Percentiles rank a stretch among this genome's conserved stretches.
Evolutionary conservation across 2,113 vertebrate species (phyloP).

Genomic region (Scortum barcoo): DNA sequence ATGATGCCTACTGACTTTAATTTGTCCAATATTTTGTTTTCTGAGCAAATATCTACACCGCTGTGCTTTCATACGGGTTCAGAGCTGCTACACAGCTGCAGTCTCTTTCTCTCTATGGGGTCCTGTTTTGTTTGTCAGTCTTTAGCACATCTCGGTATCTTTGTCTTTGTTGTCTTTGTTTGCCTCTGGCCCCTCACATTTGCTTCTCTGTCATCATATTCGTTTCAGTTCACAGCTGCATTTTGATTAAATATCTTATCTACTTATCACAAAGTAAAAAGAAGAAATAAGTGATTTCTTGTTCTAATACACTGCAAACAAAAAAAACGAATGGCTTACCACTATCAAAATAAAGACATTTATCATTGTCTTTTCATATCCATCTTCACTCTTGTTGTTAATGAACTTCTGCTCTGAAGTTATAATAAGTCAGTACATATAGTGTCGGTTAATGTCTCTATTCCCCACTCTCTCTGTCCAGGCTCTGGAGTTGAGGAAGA

Average conservation of each 20-base stretch:
- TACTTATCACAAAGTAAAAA: slow-evolving; percentile 13
- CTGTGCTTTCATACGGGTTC: neutral
- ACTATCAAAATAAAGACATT: neutral
- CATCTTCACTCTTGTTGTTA: neutral
- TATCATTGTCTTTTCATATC: neutral
- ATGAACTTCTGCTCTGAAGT: neutral
- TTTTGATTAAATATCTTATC: slow-evolving; percentile 10
- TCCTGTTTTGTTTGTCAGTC: neutral
- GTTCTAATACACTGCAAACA: neutral
- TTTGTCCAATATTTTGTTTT: neutral
- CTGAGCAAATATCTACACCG: neutral
- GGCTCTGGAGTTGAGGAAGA: slow-evolving; percentile 92
- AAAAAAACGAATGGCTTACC: slow-evolving; percentile 3
- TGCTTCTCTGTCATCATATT: neutral
- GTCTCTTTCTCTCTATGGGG: neutral
- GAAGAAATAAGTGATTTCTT: neutral
- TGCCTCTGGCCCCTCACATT: neutral
- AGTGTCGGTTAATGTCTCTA: neutral
- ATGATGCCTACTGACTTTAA: neutral
- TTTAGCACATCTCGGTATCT: neutral
- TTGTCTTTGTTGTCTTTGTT: neutral
- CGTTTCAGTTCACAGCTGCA: neutral
- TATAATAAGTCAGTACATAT: neutral
- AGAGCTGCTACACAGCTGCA: neutral
- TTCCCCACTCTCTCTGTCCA: slow-evolving; percentile 72